Conservation (phyloP, 1,140 invertebrate genomes). For the Macrobrachium nipponense region DNA sequence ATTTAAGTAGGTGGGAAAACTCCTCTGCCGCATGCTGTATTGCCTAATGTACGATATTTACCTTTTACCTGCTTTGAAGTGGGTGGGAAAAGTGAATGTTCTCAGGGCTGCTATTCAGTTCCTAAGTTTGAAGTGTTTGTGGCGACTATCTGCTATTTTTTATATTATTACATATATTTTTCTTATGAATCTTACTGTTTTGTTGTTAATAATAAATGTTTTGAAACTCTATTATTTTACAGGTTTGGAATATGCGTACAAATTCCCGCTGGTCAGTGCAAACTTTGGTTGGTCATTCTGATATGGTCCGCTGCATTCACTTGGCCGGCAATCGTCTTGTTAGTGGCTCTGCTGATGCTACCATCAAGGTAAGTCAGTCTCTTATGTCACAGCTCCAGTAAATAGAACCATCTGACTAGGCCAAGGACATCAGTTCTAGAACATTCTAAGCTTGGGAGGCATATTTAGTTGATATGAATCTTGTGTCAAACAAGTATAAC, state of each 20-base stretch:
- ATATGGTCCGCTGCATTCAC: slow-evolving; percentile 72
- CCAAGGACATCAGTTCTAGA: background rate
- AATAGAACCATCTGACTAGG: no score
- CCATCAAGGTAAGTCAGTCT: slow-evolving; percentile 70
- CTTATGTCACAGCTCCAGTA: background rate
- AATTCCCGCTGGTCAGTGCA: slow-evolving; percentile 73
- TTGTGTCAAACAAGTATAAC: no score
- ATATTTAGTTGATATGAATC: background rate
- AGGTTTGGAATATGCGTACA: slow-evolving; percentile 70
- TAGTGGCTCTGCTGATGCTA: slow-evolving; percentile 72
- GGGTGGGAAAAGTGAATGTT: no score
- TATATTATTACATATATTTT: no score
- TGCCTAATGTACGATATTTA: no score
- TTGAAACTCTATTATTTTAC: background rate
- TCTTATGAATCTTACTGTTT: no score
- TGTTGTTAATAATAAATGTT: background rate
- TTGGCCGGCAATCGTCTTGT: slow-evolving; percentile 72
- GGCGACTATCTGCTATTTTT: no score
- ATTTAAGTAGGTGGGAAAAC: no score
- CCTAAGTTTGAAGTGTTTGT: no score
- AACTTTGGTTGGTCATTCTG: slow-evolving; percentile 73
- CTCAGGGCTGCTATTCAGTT: no score
- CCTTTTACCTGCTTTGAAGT: no score
- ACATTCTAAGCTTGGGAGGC: background rate
- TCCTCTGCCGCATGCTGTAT: no score